A percentile compares a stretch with the other conserved stretches of the same genome.
phyloP scores from a whole-genome alignment of 2,797 vertebrate species.

The Lophius americanus region DNA sequence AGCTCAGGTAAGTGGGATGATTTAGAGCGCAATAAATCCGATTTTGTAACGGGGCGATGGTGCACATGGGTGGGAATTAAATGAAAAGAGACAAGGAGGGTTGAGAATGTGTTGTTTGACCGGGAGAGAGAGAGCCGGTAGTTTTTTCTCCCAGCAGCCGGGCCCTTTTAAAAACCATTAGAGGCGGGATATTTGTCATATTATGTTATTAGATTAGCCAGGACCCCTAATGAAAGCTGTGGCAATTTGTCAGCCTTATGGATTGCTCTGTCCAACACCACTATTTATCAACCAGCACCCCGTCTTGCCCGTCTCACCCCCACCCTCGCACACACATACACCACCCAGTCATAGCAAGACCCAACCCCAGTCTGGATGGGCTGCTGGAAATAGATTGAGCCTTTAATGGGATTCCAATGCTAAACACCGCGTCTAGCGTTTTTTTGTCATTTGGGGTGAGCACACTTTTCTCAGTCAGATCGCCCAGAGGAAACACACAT shows the following conservation, averaged over 20 bases:
- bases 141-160: slow-evolving; percentile 43
- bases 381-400: slow-evolving; percentile 66
- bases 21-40: slow-evolving; percentile 30
- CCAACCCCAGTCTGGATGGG: slow-evolving; percentile 58
- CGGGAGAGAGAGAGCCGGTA: slow-evolving; percentile 47
- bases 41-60: slow-evolving; percentile 32
- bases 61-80: slow-evolving; percentile 22
- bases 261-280: slow-evolving; percentile 75
- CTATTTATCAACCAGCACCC: slow-evolving; percentile 79
- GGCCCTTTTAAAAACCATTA: slow-evolving; percentile 82
- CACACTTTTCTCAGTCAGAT: slow-evolving; percentile 63
- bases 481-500: slow-evolving; percentile 70
- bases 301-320: slow-evolving; percentile 56
- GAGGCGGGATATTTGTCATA: slow-evolving; percentile 83
- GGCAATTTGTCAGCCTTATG: slow-evolving; percentile 85
- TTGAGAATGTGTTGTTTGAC: slow-evolving; percentile 48
- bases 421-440: slow-evolving; percentile 74
- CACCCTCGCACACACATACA: slow-evolving; percentile 54
- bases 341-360: slow-evolving; percentile 41
- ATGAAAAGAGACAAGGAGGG: slow-evolving; percentile 17
- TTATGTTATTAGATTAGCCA: slow-evolving; percentile 86
- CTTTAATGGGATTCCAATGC: slow-evolving; percentile 81
- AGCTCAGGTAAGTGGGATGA: slow-evolving; percentile 42
- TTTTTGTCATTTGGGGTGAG: slow-evolving; percentile 78
- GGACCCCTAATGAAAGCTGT: slow-evolving; percentile 84